Conservation (phyloP, 30 jellyfish, hydroid and myxozoan species). For the Mastigias papua region DNA sequence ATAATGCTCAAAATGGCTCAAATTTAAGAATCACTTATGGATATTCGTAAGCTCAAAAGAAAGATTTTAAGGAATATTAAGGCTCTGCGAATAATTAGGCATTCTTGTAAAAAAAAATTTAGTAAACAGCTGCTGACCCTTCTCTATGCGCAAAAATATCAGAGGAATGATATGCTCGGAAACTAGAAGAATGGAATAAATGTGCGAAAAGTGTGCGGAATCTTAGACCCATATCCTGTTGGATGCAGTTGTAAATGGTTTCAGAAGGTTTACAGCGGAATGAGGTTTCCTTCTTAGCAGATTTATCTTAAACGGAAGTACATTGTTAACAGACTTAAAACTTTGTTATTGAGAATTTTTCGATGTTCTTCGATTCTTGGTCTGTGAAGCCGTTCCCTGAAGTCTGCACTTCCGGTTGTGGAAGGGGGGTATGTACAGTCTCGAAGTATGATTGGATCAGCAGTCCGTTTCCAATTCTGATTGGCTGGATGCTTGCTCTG, state of each 20-base stretch:
- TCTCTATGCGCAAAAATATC: too few species aligned
- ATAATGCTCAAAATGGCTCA: too few species aligned
- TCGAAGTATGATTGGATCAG: conserved; percentile 30
- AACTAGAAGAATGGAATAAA: neutral
- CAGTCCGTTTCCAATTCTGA: conserved; percentile 9
- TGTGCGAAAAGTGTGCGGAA: neutral
- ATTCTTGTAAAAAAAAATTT: neutral
- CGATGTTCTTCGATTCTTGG: neutral
- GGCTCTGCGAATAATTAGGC: neutral
- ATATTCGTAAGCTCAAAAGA: neutral
- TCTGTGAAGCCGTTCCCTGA: conserved; percentile 29
- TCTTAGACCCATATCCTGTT: neutral
- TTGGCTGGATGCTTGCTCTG: conserved; percentile 52
- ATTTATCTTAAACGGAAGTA: neutral
- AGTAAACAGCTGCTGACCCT: too few species aligned
- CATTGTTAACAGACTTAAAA: too few species aligned
- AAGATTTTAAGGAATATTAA: neutral
- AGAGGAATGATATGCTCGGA: too few species aligned
- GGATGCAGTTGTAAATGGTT: neutral
- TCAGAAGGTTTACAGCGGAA: neutral
- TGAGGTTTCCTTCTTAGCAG: neutral
- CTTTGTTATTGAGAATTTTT: neutral
- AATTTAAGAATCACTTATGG: too few species aligned
- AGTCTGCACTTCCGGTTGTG: conserved; percentile 43
- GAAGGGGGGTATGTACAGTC: neutral